Conservation (phyloP, 2,797 vertebrate species). For the Picus viridis region DNA sequence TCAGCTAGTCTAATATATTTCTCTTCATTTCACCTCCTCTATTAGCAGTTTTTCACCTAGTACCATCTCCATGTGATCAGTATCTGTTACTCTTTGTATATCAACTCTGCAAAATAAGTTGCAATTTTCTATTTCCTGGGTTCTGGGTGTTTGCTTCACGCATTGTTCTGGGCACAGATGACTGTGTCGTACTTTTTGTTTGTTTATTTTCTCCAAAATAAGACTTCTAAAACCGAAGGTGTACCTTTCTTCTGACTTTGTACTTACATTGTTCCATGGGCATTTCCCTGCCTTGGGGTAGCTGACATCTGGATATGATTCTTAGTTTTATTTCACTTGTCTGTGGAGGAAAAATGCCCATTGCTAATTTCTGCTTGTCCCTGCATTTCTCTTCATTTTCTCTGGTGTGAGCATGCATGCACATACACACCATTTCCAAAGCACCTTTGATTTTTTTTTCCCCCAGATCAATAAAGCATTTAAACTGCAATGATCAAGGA, state of each 20-base stretch:
- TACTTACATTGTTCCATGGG: not conserved
- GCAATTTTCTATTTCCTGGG: not conserved
- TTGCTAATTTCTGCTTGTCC: conserved; percentile 21
- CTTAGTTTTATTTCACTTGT: conserved; percentile 4
- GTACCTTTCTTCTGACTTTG: not conserved
- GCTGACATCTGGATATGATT: not conserved
- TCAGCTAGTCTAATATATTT: not conserved
- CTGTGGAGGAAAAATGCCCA: not conserved
- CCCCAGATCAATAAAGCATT: conserved; percentile 67
- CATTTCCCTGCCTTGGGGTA: not conserved
- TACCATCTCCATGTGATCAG: not conserved
- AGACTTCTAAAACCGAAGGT: not conserved
- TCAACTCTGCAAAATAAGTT: not conserved
- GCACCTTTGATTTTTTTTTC: conserved; percentile 45
- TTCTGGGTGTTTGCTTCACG: not conserved
- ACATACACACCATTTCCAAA: conserved; percentile 40
- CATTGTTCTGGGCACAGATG: not conserved
- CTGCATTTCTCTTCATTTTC: conserved; percentile 2
- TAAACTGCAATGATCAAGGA: conserved; percentile 70
- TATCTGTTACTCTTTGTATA: not conserved
- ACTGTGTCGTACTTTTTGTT: not conserved
- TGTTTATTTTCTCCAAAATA: not conserved
- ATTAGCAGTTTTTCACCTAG: no score
- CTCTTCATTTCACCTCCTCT: no score
- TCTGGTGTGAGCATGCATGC: conserved; percentile 12